phyloP scores from a whole-genome alignment of 2,797 vertebrate species.

The Chelon auratus region DNA sequence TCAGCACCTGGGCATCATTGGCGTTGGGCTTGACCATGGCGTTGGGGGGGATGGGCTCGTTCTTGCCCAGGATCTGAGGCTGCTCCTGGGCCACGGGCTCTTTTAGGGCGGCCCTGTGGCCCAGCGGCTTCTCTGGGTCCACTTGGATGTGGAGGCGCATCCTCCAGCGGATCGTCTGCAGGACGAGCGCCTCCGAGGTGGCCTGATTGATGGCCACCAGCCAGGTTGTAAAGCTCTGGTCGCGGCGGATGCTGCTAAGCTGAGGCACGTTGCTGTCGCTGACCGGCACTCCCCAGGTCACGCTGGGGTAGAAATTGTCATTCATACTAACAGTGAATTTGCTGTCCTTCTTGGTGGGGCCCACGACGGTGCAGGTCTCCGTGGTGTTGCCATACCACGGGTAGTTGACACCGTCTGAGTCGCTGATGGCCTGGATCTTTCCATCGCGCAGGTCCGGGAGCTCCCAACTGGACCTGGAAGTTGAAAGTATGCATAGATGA shows the following conservation, averaged over 20 bases:
- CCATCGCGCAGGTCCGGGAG: slow-evolving; percentile 93
- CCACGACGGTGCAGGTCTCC: slow-evolving; percentile 93
- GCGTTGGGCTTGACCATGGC: slow-evolving; percentile 98
- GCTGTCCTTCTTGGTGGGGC: slow-evolving; percentile 94
- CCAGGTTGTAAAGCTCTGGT: slow-evolving; percentile 99
- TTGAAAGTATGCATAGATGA: slow-evolving; percentile 22
- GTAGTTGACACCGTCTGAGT: slow-evolving; percentile 98
- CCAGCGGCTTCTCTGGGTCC: slow-evolving; percentile 89
- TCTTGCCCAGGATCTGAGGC: slow-evolving; percentile 92
- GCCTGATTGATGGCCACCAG: slow-evolving; percentile 94
- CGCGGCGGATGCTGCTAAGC: slow-evolving; percentile 93
- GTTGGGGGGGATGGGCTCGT: slow-evolving; percentile 92
- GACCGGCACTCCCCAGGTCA: slow-evolving; percentile 97
- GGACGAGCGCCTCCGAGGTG: slow-evolving; percentile 89
- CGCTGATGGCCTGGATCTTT: slow-evolving; percentile 95
- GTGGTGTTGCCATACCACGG: slow-evolving; percentile 99
- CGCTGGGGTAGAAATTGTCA: slow-evolving; percentile 99
- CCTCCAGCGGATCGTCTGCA: slow-evolving; percentile 96
- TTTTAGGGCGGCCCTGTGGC: slow-evolving; percentile 89
- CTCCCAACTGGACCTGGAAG: slow-evolving; percentile 96
- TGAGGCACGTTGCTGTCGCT: slow-evolving; percentile 93
- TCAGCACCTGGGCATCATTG: slow-evolving; percentile 98
- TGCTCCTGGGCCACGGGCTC: slow-evolving; percentile 93
- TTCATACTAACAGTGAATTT: slow-evolving; percentile 98
- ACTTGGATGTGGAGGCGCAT: slow-evolving; percentile 95